These are phyloP conservation scores for Lathronympha strigana DNA, from an alignment of 2,888 invertebrate species.

Conservation along the genomic window DNA sequence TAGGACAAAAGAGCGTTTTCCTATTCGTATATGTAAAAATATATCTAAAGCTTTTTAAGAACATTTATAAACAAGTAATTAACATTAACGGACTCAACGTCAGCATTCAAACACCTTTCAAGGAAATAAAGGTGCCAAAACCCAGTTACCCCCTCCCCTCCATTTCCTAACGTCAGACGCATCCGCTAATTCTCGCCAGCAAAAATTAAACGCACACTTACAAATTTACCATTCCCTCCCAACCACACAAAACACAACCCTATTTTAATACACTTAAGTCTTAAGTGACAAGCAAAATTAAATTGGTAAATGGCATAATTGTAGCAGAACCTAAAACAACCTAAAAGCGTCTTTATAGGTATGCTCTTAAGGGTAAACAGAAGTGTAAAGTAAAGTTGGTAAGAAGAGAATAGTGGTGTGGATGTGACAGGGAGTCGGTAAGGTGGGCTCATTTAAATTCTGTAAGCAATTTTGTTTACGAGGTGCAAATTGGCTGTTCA, in stretches of 20 bases:
- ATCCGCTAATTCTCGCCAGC: conserved; percentile 51
- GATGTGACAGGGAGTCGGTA: conserved; percentile 53
- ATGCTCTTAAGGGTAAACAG: conserved; percentile 33
- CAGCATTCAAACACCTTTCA: conserved; percentile 16
- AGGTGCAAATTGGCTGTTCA: conserved; percentile 32
- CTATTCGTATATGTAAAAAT: no score
- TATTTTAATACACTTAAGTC: background rate
- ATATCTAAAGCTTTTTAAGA: no score
- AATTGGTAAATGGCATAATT: background rate
- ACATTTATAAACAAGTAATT: no score
- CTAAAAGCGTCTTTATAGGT: conserved; percentile 30
- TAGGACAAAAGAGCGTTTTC: no score
- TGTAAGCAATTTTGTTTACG: conserved; percentile 39
- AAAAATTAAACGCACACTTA: conserved; percentile 53
- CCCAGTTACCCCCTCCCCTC: conserved; percentile 44
- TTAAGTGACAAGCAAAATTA: background rate
- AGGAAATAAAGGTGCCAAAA: conserved; percentile 39
- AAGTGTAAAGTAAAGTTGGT: conserved; percentile 35
- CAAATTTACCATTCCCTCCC: background rate
- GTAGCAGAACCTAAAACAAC: background rate
- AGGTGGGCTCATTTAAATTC: conserved; percentile 56
- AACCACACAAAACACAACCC: conserved; percentile 5
- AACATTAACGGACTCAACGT: background rate
- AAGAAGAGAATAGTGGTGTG: conserved; percentile 48
- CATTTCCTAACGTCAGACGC: conserved; percentile 57